phyloP scores from a whole-genome alignment of 92 coral and sea anemone species.

The Phenganax subtilis region DNA sequence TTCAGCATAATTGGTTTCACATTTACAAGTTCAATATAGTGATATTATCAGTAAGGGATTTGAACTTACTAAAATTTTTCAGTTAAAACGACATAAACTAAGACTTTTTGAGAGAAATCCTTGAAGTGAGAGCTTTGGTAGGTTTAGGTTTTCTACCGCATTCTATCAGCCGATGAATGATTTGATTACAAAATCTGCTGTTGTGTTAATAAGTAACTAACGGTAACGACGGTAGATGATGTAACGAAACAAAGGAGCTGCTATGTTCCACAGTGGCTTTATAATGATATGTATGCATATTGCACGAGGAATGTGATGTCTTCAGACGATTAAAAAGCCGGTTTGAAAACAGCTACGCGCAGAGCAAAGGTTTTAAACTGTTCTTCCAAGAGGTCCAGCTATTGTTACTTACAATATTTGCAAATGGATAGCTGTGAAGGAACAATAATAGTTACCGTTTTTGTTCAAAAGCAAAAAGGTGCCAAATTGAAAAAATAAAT shows the following conservation, averaged over 20 bases:
- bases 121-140: too few species aligned
- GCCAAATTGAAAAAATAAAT: too few species aligned
- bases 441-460: too few species aligned
- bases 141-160: not conserved
- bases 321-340: not conserved
- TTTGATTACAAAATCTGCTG: not conserved
- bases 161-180: constrained; percentile 1
- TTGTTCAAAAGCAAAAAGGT: too few species aligned
- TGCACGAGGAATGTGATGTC: not conserved
- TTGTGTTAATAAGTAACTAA: not conserved
- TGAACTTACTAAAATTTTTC: too few species aligned
- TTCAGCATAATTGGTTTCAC: not conserved
- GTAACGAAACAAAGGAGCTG: constrained; percentile 3
- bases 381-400: too few species aligned
- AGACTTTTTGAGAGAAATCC: too few species aligned
- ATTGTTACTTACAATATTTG: too few species aligned
- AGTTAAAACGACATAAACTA: too few species aligned
- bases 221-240: not conserved
- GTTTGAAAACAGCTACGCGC: too few species aligned
- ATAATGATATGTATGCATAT: not conserved
- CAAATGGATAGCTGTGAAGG: too few species aligned
- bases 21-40: not conserved
- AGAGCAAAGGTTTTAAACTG: too few species aligned
- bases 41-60: not conserved
- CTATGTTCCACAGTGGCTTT: not conserved